phyloP scores from a whole-genome alignment of 2,888 invertebrate genomes.

The Synergus gifuensis region DNA sequence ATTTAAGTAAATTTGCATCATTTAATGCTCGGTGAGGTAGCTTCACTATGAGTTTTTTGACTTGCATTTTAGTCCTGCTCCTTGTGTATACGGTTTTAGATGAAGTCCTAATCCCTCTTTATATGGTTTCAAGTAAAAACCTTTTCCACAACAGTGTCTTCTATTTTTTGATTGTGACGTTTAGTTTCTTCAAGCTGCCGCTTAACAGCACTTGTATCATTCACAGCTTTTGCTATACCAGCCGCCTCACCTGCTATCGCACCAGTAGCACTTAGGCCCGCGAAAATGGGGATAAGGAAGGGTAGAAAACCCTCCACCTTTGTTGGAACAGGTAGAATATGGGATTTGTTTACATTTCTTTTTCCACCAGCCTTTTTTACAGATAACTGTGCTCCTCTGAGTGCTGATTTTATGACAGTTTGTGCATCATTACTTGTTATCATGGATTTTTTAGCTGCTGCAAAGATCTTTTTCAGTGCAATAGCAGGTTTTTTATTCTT shows the following conservation, averaged over 20 bases:
- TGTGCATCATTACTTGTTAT: background rate
- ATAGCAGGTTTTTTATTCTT: too few species aligned
- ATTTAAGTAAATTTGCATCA: too few species aligned
- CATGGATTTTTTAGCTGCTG: slow-evolving; percentile 41
- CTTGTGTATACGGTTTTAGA: too few species aligned
- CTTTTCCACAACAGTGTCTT: slow-evolving; percentile 61
- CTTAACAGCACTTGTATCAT: slow-evolving; percentile 65
- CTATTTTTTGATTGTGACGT: slow-evolving; percentile 63
- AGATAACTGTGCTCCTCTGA: slow-evolving; percentile 45
- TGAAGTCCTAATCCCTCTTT: slow-evolving; percentile 45
- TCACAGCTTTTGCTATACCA: slow-evolving; percentile 69
- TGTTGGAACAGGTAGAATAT: slow-evolving; percentile 39
- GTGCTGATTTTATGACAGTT: slow-evolving; percentile 44
- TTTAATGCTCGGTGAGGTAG: too few species aligned
- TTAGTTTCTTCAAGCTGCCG: slow-evolving; percentile 56
- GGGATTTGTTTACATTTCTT: slow-evolving; percentile 18
- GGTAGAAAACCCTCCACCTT: slow-evolving; percentile 59
- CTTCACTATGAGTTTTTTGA: too few species aligned
- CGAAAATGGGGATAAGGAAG: slow-evolving; percentile 60
- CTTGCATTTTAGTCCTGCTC: too few species aligned
- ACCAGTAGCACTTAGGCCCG: slow-evolving; percentile 63
- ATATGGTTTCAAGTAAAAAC: slow-evolving; percentile 57
- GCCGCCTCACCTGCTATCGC: slow-evolving; percentile 70
- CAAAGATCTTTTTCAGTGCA: slow-evolving; percentile 10
- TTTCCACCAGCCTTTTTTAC: slow-evolving; percentile 49